Evolutionary conservation across 2,888 invertebrate genomes (phyloP).

Genomic region (Lasioglossum morio): DNA sequence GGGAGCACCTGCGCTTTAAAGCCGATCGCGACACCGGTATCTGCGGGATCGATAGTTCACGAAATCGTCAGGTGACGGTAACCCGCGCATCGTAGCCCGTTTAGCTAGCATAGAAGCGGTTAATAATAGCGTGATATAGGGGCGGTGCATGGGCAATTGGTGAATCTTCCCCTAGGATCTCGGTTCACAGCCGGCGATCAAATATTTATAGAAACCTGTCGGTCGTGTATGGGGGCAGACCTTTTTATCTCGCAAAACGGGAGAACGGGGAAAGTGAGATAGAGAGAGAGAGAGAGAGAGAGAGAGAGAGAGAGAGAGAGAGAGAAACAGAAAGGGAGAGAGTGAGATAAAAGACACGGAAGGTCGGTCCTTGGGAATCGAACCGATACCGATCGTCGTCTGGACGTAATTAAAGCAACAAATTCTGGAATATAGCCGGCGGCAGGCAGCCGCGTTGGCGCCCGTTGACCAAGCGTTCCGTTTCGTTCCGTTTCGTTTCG

Average conservation of each 20-base stretch:
- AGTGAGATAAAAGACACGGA: constrained; percentile 20
- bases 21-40: neutral
- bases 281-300: neutral
- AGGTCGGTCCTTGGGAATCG: constrained; percentile 55
- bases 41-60: constrained; percentile 31
- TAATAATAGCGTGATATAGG: constrained; percentile 40
- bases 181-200: constrained; percentile 41
- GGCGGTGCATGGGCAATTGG: constrained; percentile 29
- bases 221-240: constrained; percentile 31
- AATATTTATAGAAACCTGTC: constrained; percentile 55
- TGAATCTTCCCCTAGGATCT: constrained; percentile 33
- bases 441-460: constrained; percentile 62
- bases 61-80: constrained; percentile 25
- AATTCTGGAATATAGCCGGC: constrained; percentile 61
- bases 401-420: constrained; percentile 76
- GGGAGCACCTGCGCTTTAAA: constrained; percentile 38
- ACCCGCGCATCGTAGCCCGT: constrained; percentile 25
- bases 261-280: neutral
- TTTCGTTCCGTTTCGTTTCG: constrained; percentile 55
- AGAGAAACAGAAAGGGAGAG: neutral
- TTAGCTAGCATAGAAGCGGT: constrained; percentile 17
- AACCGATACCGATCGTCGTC: constrained; percentile 66
- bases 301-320: neutral
- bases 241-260: constrained; percentile 31
- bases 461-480: constrained; percentile 67